Evolutionary conservation across 2,888 invertebrate species (phyloP).

Genomic region (Hemicrepidius hirtus): DNA sequence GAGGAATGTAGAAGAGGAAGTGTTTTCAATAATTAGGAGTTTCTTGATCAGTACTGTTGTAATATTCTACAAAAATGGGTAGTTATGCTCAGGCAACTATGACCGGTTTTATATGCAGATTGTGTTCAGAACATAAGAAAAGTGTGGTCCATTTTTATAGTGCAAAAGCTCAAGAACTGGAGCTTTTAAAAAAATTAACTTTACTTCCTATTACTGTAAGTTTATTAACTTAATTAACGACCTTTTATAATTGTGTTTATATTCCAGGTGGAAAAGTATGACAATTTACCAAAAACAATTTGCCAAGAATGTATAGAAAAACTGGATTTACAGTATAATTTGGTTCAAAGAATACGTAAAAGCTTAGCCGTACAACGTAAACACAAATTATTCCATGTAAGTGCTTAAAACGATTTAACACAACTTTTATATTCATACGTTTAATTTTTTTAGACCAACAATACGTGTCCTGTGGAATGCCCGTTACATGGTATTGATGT

Average conservation of each 20-base stretch:
- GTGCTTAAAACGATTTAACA: slow-evolving; percentile 39
- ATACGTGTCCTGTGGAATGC: slow-evolving; percentile 66
- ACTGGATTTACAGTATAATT: slow-evolving; percentile 73
- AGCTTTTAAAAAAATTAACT: slow-evolving; percentile 86
- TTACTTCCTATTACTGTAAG: slow-evolving; percentile 87
- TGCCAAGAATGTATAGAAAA: slow-evolving; percentile 75
- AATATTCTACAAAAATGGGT: slow-evolving; percentile 77
- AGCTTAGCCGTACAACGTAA: slow-evolving; percentile 66
- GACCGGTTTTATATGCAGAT: slow-evolving; percentile 88
- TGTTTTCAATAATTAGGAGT: neutral
- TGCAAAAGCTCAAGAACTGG: slow-evolving; percentile 83
- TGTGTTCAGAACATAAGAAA: slow-evolving; percentile 90
- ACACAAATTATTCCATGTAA: slow-evolving; percentile 67
- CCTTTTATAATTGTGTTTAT: neutral
- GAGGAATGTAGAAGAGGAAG: neutral
- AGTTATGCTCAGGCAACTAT: slow-evolving; percentile 87
- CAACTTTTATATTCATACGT: neutral
- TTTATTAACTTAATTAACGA: slow-evolving; percentile 47
- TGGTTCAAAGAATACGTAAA: slow-evolving; percentile 72
- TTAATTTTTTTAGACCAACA: slow-evolving; percentile 64
- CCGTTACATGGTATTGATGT: slow-evolving; percentile 63
- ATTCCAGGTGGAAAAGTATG: slow-evolving; percentile 68
- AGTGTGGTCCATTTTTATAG: slow-evolving; percentile 90
- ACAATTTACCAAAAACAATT: slow-evolving; percentile 81
- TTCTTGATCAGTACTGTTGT: neutral